Conservation (phyloP, 2,888 invertebrate species). For the Adelphocoris suturalis region DNA sequence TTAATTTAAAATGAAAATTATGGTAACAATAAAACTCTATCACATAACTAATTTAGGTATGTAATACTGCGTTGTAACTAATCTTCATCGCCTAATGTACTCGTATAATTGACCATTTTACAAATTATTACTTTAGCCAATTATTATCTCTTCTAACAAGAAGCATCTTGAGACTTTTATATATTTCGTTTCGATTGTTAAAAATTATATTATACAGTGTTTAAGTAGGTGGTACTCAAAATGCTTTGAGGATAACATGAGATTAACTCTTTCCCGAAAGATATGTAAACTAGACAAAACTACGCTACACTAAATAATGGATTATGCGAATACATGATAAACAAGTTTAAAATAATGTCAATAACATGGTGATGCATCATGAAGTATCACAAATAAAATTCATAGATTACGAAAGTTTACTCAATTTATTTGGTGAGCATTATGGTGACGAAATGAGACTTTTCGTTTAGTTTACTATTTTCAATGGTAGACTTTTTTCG, state of each 20-base stretch:
- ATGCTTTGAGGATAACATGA: background rate
- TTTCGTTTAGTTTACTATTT: no score
- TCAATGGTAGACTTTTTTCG: no score
- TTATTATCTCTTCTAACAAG: constrained; percentile 69
- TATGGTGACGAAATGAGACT: background rate
- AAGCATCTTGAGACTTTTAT: constrained; percentile 64
- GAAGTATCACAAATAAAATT: background rate
- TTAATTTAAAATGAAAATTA: no score
- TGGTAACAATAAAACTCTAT: constrained; percentile 3
- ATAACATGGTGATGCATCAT: background rate
- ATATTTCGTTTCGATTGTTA: constrained; percentile 29
- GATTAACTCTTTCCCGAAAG: background rate
- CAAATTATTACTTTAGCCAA: constrained; percentile 71
- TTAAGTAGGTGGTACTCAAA: constrained; percentile 5
- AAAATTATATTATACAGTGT: constrained; percentile 20
- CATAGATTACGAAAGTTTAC: background rate
- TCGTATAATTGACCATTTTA: constrained; percentile 73
- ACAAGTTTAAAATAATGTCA: background rate
- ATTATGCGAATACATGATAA: background rate
- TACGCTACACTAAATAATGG: background rate
- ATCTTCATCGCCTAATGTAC: constrained; percentile 58
- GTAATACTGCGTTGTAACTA: constrained; percentile 72
- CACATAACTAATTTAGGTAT: constrained; percentile 64
- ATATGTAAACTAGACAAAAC: background rate
- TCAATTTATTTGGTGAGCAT: background rate